These are phyloP conservation scores for Lutjanus campechanus DNA, from an alignment of 2,797 vertebrate genomes.

Conservation along the genomic window DNA sequence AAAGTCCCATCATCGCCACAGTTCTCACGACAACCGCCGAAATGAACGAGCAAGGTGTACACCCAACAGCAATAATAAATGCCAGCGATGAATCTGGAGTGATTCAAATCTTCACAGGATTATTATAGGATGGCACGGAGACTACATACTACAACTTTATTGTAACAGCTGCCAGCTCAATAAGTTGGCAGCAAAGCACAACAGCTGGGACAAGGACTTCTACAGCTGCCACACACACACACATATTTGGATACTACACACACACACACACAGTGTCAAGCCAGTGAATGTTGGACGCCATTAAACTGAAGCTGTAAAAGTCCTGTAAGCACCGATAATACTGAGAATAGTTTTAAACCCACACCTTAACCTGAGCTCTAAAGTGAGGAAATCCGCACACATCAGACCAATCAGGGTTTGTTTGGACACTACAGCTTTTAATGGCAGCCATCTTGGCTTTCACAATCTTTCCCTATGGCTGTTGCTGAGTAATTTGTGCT, in stretches of 20 bases:
- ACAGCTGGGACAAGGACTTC: conserved; percentile 72
- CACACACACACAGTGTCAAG: conserved; percentile 36
- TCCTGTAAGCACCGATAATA: conserved; percentile 24
- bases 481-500: conserved; percentile 55
- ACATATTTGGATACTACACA: conserved; percentile 21
- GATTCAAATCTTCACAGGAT: conserved; percentile 41
- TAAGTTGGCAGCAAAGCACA: conserved; percentile 71
- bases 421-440: conserved; percentile 29
- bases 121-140: conserved; percentile 52
- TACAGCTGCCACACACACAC: conserved; percentile 65
- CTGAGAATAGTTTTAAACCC: conserved; percentile 32
- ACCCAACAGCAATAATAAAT: conserved; percentile 29
- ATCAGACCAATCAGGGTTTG: conserved; percentile 37
- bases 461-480: conserved; percentile 45
- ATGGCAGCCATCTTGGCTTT: conserved; percentile 47
- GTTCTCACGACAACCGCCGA: conserved; percentile 25
- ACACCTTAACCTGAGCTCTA: background rate
- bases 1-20: conserved; percentile 21
- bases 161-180: conserved; percentile 70
- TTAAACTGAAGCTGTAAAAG: conserved; percentile 57
- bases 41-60: conserved; percentile 29
- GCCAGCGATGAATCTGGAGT: conserved; percentile 32
- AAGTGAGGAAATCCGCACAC: conserved; percentile 40
- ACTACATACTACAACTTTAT: conserved; percentile 58
- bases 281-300: conserved; percentile 47